Percentiles rank a stretch among this genome's conserved stretches.
These are phyloP conservation scores for Delphinapterus leucas DNA, from an alignment of 2,113 vertebrate species.

Conservation along the genomic window DNA sequence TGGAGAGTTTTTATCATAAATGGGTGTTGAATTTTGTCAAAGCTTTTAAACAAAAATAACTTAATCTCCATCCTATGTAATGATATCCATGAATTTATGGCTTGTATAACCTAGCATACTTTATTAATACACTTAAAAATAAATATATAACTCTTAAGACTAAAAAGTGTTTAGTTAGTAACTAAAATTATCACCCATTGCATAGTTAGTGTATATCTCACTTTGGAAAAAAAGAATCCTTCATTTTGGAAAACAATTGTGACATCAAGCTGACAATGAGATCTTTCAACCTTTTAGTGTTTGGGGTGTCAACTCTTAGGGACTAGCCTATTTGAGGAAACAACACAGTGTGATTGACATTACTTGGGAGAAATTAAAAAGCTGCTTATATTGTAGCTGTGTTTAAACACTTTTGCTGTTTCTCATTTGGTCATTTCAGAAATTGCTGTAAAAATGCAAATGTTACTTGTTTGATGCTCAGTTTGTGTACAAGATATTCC, in stretches of 20 bases:
- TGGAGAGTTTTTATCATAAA: too few species aligned
- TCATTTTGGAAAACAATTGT: neutral
- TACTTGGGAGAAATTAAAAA: neutral
- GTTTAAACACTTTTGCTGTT: neutral
- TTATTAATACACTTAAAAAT: neutral
- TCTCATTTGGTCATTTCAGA: neutral
- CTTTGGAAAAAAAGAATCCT: neutral
- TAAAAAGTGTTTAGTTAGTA: neutral
- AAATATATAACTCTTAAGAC: neutral
- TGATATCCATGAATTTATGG: neutral
- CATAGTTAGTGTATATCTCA: neutral
- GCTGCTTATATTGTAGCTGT: neutral
- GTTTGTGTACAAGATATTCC: neutral
- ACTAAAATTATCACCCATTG: neutral
- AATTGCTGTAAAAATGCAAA: neutral
- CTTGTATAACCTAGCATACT: neutral
- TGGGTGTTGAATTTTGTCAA: too few species aligned
- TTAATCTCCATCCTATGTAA: neutral
- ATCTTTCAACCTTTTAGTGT: neutral
- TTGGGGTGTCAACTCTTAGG: neutral
- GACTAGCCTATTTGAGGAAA: neutral
- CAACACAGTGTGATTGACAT: neutral
- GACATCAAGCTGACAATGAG: neutral
- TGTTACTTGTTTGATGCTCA: neutral
- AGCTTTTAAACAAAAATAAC: neutral